phyloP scores from a whole-genome alignment of 2,888 invertebrate genomes.

The Napeogenes inachia region DNA sequence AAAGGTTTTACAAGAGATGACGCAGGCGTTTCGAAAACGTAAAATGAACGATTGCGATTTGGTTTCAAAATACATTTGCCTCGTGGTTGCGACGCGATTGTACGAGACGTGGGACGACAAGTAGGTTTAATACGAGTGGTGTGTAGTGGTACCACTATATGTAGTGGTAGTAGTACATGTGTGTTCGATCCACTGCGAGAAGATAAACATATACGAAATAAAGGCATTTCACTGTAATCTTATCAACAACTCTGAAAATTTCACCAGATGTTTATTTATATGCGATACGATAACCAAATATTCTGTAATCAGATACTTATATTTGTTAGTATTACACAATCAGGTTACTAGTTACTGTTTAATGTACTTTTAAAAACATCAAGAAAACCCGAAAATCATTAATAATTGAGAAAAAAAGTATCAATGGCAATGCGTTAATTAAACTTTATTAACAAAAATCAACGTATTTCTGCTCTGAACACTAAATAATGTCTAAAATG shows the following conservation, averaged over 20 bases:
- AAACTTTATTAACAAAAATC: too few species aligned
- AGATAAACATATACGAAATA: slow-evolving; percentile 30
- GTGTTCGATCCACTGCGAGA: too few species aligned
- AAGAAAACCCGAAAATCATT: too few species aligned
- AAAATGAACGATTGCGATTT: slow-evolving; percentile 75
- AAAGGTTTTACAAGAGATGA: slow-evolving; percentile 64
- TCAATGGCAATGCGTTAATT: too few species aligned
- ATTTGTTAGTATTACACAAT: slow-evolving; percentile 48
- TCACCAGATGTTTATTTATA: slow-evolving; percentile 65
- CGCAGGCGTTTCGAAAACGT: slow-evolving; percentile 75
- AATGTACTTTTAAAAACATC: too few species aligned
- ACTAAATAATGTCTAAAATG: slow-evolving; percentile 13
- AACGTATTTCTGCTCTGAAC: too few species aligned
- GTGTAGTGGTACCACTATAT: too few species aligned
- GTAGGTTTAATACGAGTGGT: slow-evolving; percentile 55
- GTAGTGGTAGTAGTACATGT: too few species aligned
- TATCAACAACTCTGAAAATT: slow-evolving; percentile 56
- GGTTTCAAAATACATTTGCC: slow-evolving; percentile 69
- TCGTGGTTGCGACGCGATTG: slow-evolving; percentile 57
- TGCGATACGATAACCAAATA: slow-evolving; percentile 60
- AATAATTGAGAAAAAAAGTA: too few species aligned
- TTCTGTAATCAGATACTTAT: slow-evolving; percentile 54
- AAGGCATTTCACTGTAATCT: slow-evolving; percentile 66
- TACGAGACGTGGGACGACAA: slow-evolving; percentile 65
- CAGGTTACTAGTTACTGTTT: slow-evolving; percentile 27